A percentile compares a stretch with the other conserved stretches of the same genome.
Evolutionary conservation across 2,797 vertebrate species (phyloP).

Genomic region (Peromyscus aztecus): DNA sequence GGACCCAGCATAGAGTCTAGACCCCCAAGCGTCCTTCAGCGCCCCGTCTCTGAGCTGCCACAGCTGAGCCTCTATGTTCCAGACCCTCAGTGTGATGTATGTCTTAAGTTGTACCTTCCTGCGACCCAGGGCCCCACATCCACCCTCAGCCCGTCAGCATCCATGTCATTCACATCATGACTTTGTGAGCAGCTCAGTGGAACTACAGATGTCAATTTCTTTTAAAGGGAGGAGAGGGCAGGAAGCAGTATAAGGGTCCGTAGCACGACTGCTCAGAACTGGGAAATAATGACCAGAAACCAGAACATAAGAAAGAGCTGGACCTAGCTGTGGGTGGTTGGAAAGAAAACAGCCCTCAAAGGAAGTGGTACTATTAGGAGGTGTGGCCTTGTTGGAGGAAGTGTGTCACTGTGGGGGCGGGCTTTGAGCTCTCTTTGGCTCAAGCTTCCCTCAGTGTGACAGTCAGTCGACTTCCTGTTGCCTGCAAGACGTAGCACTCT

Average conservation of each 20-base stretch:
- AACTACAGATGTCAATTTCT: conserved; percentile 74
- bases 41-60: background rate
- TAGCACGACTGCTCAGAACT: conserved; percentile 78
- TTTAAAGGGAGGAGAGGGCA: conserved; percentile 35
- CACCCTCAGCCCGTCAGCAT: background rate
- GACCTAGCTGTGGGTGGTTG: conserved; percentile 22
- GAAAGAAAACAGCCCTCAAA: background rate
- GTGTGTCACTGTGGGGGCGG: background rate
- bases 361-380: background rate
- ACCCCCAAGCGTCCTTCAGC: background rate
- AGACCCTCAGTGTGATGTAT: background rate
- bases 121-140: background rate
- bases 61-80: background rate
- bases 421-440: background rate
- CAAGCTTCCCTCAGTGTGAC: background rate
- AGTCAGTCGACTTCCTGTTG: background rate
- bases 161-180: background rate
- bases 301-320: conserved; percentile 86
- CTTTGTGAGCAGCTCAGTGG: conserved; percentile 79
- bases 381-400: background rate
- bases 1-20: background rate
- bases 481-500: background rate
- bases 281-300: conserved; percentile 83
- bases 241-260: conserved; percentile 75
- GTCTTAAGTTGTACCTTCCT: background rate